Percentiles rank a stretch among this genome's conserved stretches.
These are phyloP conservation scores for Cossypha niveicapilla DNA, from an alignment of 2,797 vertebrate species.

Conservation along the genomic window DNA sequence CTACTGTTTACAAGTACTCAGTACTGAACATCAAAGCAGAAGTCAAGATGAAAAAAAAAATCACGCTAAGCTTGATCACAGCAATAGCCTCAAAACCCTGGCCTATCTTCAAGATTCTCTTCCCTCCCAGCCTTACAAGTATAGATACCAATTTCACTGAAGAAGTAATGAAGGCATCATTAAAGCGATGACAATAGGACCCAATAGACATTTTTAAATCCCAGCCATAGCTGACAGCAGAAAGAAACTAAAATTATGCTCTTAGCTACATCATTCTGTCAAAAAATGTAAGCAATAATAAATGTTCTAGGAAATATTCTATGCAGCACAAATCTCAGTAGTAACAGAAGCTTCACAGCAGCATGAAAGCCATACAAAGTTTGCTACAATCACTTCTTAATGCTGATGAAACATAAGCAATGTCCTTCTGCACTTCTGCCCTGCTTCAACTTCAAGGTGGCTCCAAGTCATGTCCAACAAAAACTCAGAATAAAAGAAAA, in stretches of 20 bases:
- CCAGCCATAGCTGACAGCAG: background rate
- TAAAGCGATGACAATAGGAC: background rate
- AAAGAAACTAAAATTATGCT: background rate
- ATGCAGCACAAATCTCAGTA: background rate
- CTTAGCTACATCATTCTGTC: background rate
- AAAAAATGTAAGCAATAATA: background rate
- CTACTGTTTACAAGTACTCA: background rate
- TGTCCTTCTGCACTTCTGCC: background rate
- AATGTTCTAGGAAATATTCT: background rate
- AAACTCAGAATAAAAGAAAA: background rate
- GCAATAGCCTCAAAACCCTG: background rate
- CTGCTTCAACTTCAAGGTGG: background rate
- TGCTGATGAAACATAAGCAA: background rate
- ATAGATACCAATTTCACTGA: background rate
- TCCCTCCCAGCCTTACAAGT: background rate
- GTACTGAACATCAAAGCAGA: background rate
- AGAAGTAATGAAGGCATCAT: conserved; percentile 10
- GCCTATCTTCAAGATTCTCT: background rate
- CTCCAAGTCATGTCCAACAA: background rate
- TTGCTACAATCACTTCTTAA: background rate
- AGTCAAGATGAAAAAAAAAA: background rate
- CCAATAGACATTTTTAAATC: background rate
- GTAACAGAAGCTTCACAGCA: background rate
- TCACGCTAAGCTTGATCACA: background rate
- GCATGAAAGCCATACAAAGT: background rate